These are phyloP conservation scores for Macropis europaea DNA, from an alignment of 2,888 invertebrate genomes.

Conservation along the genomic window DNA sequence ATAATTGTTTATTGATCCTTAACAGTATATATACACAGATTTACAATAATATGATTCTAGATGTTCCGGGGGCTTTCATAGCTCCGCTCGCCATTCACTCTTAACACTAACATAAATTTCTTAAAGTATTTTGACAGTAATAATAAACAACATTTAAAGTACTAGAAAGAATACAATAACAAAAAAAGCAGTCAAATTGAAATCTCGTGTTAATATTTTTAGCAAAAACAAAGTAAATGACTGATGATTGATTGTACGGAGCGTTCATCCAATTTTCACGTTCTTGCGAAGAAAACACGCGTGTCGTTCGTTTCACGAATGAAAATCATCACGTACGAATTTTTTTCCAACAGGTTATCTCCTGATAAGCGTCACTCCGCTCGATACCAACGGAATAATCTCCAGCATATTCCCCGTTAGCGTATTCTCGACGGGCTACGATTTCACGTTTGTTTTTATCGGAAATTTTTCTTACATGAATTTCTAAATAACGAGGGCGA, in stretches of 20 bases:
- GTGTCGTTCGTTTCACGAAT: not conserved
- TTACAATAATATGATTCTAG: too few species aligned
- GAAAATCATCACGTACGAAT: not conserved
- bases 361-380: not conserved
- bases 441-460: not conserved
- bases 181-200: too few species aligned
- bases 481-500: constrained; percentile 25
- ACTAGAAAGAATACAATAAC: too few species aligned
- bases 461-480: not conserved
- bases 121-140: too few species aligned
- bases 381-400: constrained; percentile 25
- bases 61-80: too few species aligned
- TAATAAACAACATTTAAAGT: too few species aligned
- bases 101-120: too few species aligned
- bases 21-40: too few species aligned
- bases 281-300: not conserved
- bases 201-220: too few species aligned
- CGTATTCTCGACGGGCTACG: not conserved
- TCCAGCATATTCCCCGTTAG: not conserved
- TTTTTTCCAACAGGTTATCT: not conserved
- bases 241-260: not conserved
- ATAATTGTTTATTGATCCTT: too few species aligned
- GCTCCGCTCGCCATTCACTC: too few species aligned
- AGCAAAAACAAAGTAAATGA: not conserved
- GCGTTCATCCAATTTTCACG: not conserved